phyloP scores from a whole-genome alignment of 2,888 invertebrate species.

The Imbricaverruca yamaguchii region DNA sequence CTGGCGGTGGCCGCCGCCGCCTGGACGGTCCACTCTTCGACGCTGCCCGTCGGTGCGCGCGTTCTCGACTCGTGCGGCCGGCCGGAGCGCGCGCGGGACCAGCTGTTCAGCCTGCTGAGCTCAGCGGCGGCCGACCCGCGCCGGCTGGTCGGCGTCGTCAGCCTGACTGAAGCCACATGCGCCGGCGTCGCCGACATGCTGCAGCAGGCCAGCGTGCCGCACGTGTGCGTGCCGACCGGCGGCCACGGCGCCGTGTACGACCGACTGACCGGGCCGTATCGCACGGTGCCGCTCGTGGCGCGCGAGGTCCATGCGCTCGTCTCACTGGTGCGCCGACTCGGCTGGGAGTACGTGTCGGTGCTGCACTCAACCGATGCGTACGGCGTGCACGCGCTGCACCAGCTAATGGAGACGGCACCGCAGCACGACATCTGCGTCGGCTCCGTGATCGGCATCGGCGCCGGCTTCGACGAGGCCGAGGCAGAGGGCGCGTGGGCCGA shows the following conservation, averaged over 20 bases:
- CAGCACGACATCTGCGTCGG: conserved; percentile 37
- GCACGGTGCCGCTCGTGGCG: conserved; percentile 37
- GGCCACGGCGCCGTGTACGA: conserved; percentile 27
- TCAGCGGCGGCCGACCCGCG: conserved; percentile 36
- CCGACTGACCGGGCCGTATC: conserved; percentile 27
- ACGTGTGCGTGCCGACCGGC: conserved; percentile 38
- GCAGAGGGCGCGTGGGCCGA: conserved; percentile 30
- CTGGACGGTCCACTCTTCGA: conserved; percentile 39
- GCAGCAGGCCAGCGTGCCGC: conserved; percentile 40
- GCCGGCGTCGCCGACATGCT: conserved; percentile 39
- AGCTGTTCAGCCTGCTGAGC: conserved; percentile 40
- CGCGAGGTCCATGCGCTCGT: conserved; percentile 38
- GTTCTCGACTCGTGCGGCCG: conserved; percentile 42
- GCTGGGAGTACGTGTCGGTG: conserved; percentile 40
- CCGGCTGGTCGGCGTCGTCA: conserved; percentile 39
- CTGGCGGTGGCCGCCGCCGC: conserved; percentile 43
- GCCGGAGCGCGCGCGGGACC: conserved; percentile 39
- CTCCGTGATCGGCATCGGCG: conserved; percentile 35
- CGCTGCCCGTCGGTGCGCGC: conserved; percentile 38
- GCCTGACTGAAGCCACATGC: conserved; percentile 38
- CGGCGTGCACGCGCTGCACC: conserved; percentile 37
- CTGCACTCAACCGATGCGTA: conserved; percentile 39
- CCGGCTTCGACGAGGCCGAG: conserved; percentile 30
- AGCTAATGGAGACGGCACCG: conserved; percentile 35
- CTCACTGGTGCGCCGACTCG: conserved; percentile 37